phyloP scores from a whole-genome alignment of 2,113 vertebrate genomes.

The Poicephalus gulielmi region DNA sequence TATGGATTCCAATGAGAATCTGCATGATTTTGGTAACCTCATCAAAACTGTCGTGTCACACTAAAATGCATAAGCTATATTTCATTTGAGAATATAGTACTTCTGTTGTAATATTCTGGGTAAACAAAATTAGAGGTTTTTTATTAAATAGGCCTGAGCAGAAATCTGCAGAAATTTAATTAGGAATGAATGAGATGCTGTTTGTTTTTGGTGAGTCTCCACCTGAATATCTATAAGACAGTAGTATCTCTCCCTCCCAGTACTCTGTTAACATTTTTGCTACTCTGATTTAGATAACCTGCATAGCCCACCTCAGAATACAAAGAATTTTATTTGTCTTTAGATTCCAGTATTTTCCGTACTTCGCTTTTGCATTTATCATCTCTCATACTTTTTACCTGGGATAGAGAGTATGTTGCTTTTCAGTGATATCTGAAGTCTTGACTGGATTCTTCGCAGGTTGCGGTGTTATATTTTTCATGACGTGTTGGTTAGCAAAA shows the following conservation, averaged over 20 bases:
- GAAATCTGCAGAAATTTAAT: neutral
- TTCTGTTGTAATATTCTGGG: neutral
- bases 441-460: neutral
- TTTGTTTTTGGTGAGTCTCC: neutral
- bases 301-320: neutral
- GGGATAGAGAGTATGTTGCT: neutral
- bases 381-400: neutral
- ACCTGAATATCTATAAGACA: neutral
- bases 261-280: neutral
- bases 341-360: neutral
- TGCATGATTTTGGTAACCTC: neutral
- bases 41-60: neutral
- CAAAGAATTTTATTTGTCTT: neutral
- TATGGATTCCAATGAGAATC: neutral
- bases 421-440: neutral
- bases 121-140: conserved; percentile 1
- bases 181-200: neutral
- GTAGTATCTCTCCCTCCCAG: neutral
- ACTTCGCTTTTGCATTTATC: neutral
- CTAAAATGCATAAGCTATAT: neutral
- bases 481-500: neutral
- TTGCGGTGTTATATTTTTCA: neutral
- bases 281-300: neutral
- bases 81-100: neutral
- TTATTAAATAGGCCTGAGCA: neutral